Evolutionary conservation across 2,113 vertebrate species (phyloP).

Genomic region (Zosterops pallidus): DNA sequence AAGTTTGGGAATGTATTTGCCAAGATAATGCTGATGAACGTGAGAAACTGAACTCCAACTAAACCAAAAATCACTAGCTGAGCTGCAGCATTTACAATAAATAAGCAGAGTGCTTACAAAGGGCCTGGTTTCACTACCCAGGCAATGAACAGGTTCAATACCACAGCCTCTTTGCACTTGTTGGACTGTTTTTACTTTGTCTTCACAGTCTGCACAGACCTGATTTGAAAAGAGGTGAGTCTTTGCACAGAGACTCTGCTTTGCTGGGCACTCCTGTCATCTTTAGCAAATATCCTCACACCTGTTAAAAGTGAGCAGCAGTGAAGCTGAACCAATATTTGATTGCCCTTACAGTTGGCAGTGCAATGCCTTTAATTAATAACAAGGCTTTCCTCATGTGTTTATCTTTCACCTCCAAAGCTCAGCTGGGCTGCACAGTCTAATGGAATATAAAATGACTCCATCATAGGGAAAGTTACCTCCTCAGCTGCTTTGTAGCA

Average conservation of each 20-base stretch:
- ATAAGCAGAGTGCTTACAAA: not conserved
- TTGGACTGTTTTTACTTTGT: not conserved
- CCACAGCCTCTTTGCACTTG: not conserved
- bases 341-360: not conserved
- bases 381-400: not conserved
- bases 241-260: not conserved
- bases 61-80: not conserved
- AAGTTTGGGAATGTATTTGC: conserved; percentile 29
- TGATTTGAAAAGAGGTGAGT: not conserved
- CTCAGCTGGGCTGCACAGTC: not conserved
- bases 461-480: not conserved
- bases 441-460: not conserved
- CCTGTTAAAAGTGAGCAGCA: not conserved
- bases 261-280: not conserved
- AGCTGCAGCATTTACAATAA: not conserved
- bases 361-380: not conserved
- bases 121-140: not conserved
- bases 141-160: not conserved
- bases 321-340: conserved; percentile 5
- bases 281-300: not conserved
- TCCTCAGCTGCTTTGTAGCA: not conserved
- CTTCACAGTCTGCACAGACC: not conserved
- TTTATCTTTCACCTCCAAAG: conserved; percentile 3
- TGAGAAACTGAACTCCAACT: not conserved
- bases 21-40: conserved; percentile 40